Conservation (phyloP, 2,113 vertebrate species). For the Hippoglossus stenolepis region DNA sequence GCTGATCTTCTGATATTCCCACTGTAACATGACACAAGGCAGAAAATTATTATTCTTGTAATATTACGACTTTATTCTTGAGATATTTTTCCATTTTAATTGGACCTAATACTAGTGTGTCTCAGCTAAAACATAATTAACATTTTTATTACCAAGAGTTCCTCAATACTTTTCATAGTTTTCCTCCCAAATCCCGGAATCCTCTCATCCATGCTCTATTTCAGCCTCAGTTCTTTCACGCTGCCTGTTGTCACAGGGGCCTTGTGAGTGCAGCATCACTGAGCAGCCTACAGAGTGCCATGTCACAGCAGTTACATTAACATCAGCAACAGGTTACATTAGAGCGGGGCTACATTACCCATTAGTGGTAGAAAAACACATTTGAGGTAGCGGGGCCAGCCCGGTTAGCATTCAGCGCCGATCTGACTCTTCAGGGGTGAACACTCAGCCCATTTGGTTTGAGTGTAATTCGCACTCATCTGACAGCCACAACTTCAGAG, state of each 20-base stretch:
- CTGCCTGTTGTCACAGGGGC: constrained; percentile 62
- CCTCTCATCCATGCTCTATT: constrained; percentile 14
- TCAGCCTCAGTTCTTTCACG: constrained; percentile 50
- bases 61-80: not conserved
- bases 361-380: constrained; percentile 66
- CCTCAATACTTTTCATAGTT: not conserved
- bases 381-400: constrained; percentile 52
- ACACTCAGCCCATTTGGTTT: constrained; percentile 46
- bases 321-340: constrained; percentile 59
- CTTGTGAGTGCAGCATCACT: constrained; percentile 17
- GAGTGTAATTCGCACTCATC: constrained; percentile 44
- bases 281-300: constrained; percentile 44
- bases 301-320: constrained; percentile 63
- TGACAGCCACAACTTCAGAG: constrained; percentile 40
- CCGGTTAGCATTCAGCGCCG: constrained; percentile 39
- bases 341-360: constrained; percentile 54
- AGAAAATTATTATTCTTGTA: not conserved
- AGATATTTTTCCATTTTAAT: not conserved
- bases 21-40: too few relatives aligned
- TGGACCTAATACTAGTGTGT: not conserved
- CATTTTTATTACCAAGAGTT: not conserved
- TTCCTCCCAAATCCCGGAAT: not conserved
- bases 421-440: constrained; percentile 17
- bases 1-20: too few relatives aligned
- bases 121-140: not conserved